Conservation (phyloP, 2,888 invertebrate genomes). For the Coleophora flavipennella region DNA sequence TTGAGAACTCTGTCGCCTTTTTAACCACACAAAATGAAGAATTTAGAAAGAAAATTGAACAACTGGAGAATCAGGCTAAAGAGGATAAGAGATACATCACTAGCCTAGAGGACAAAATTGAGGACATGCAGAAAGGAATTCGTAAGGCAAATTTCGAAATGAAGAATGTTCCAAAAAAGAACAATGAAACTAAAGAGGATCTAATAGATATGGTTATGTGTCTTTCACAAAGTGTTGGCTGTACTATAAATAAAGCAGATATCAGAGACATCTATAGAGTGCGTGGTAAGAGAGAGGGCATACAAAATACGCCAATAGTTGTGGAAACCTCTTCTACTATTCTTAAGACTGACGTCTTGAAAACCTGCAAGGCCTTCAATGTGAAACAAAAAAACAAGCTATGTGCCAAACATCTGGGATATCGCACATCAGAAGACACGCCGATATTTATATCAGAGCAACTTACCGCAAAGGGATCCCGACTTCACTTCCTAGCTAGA, state of each 20-base stretch:
- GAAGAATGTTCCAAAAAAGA: conserved; percentile 13
- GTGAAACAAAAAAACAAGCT: conserved; percentile 10
- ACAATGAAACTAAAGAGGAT: conserved; percentile 9
- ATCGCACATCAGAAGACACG: conserved; percentile 7
- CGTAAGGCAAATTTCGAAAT: conserved; percentile 12
- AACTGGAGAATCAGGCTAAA: conserved; percentile 1
- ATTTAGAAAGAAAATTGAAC: conserved; percentile 8
- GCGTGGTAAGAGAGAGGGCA: not conserved
- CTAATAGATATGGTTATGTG: conserved; percentile 9
- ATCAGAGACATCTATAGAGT: conserved; percentile 14
- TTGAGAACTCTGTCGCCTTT: conserved; percentile 11
- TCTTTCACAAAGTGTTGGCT: conserved; percentile 6
- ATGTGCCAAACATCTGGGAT: conserved; percentile 13
- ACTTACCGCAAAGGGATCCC: conserved; percentile 12
- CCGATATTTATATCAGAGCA: conserved; percentile 13
- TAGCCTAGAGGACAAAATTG: not conserved
- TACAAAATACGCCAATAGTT: conserved; percentile 9
- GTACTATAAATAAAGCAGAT: conserved; percentile 1
- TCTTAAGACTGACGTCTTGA: conserved; percentile 9
- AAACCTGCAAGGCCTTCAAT: conserved; percentile 12
- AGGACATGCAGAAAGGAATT: not conserved
- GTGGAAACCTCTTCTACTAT: conserved; percentile 12
- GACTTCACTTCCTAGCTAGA: conserved; percentile 13
- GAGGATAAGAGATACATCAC: not conserved
- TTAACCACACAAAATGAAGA: conserved; percentile 11